Evolutionary conservation across 1,140 invertebrate genomes (phyloP).

Genomic region (Planococcus citri): DNA sequence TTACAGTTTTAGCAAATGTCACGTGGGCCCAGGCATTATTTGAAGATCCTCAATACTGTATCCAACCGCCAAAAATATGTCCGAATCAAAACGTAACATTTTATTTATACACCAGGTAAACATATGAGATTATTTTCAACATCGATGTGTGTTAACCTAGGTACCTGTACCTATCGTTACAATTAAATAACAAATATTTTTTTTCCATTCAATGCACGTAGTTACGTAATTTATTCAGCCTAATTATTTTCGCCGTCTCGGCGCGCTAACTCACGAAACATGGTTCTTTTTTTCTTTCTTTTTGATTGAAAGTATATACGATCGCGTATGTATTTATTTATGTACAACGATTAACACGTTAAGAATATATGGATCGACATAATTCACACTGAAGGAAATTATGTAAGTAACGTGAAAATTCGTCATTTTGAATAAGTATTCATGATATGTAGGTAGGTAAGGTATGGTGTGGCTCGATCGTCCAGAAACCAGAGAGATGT

Average conservation of each 20-base stretch:
- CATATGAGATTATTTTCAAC: neutral
- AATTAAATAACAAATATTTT: neutral
- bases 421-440: no score
- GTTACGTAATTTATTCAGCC: conserved; percentile 7
- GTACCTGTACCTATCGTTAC: neutral
- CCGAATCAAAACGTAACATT: neutral
- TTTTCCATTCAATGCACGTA: neutral
- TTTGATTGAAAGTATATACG: neutral
- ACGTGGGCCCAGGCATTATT: neutral
- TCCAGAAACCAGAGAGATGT: no score
- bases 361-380: no score
- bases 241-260: conserved; percentile 1
- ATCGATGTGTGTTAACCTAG: neutral
- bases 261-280: neutral
- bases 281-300: no score
- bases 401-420: no score
- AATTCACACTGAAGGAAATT: no score
- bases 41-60: neutral
- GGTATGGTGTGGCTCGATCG: no score
- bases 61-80: neutral
- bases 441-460: no score
- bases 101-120: neutral
- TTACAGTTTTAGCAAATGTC: neutral
- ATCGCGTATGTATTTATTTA: no score
- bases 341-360: neutral